These are phyloP conservation scores for Rhea pennata DNA, from an alignment of 2,113 vertebrate genomes.

Conservation along the genomic window DNA sequence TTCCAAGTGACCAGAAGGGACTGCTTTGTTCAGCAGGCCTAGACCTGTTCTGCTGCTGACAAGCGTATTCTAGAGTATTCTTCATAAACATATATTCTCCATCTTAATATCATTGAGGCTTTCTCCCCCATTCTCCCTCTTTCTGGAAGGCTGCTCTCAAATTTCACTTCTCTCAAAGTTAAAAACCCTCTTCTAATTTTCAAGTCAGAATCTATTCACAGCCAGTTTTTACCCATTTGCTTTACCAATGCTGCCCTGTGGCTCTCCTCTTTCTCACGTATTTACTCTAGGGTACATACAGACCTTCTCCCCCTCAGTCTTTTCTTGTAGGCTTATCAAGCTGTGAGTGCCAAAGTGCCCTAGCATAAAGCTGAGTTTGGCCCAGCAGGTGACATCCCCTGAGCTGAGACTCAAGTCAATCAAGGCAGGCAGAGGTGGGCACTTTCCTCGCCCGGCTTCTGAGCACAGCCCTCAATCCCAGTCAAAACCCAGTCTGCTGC, in stretches of 20 bases:
- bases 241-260: not conserved
- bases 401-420: rapidly evolving
- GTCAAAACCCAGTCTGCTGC: not conserved
- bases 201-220: not conserved
- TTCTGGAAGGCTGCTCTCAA: not conserved
- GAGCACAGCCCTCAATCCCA: not conserved
- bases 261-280: not conserved
- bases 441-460: not conserved
- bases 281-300: rapidly evolving
- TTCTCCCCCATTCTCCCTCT: not conserved
- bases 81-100: not conserved
- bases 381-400: not conserved
- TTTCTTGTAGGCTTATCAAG: not conserved
- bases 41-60: not conserved
- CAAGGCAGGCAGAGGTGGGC: not conserved
- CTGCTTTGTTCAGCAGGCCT: not conserved
- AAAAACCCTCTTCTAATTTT: not conserved
- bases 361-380: rapidly evolving
- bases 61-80: not conserved
- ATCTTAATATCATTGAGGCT: not conserved
- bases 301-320: not conserved
- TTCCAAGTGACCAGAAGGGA: not conserved
- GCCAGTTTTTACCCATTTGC: not conserved
- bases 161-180: not conserved
- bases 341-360: not conserved